Base-by-base conservation (phyloP, 2,113 vertebrate species). In the Gadus macrocephalus region DNA sequence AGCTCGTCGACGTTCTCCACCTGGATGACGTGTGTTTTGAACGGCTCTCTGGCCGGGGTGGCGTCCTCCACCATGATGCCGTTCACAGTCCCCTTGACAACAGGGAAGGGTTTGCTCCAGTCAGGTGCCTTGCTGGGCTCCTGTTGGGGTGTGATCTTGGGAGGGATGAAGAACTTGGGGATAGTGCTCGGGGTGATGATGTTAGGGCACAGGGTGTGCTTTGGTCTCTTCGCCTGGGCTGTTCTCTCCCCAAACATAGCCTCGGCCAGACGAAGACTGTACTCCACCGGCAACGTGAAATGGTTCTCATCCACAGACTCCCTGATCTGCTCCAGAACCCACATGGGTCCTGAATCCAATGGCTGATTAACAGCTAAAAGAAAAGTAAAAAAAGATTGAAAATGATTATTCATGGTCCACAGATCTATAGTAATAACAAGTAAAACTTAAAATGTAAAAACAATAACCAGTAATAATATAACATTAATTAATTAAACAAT, bases 1-100 rank as follows among this genome's bases (percentile, higher is more conserved):
- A 77, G 56, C 70, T 93, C 90, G 9, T 92, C 92, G 38, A 82
- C 91, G 4, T 87, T 91, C 70, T 93, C 93, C 67, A 93, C 91
- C 71, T 92, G 92, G 70, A 93, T 93, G 22, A 92, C 81, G 55
- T 92, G 91, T 2, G 84, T 71, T 28, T 38, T 70, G 20, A 56
- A 20, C 16, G 60, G 11, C 53, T 85, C 76, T 35, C 73, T 16
- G 1, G 35, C 22, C 8, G 66, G 4, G 11, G 58, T 28, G 27
- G 79, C 76, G 19, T n/a, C 75, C 68, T 77, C 78, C 15, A 71
- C 72, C 6, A 28, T 58, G 3, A 25, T 70, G 35, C 76, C 80
- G 19, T 62, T 28, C 0, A 16, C 35, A 7, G 66, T 69, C 7
- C 69, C 59, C 6, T 68, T 56, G 28, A 70, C 68, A 8, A 53